phyloP scores from a whole-genome alignment of 2,113 vertebrate species.

The Myrmecobius fasciatus region DNA sequence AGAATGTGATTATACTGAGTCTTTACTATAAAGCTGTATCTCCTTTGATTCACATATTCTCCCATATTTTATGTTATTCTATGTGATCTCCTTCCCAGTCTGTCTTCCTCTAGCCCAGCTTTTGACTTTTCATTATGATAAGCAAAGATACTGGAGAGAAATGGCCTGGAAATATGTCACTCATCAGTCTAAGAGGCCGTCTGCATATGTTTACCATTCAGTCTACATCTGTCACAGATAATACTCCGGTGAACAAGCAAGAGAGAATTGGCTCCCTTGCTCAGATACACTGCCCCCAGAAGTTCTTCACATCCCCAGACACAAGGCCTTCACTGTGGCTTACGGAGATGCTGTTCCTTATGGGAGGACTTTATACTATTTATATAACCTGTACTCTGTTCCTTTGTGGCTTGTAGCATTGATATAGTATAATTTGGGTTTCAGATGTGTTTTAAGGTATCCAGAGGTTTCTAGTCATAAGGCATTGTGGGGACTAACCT shows the following conservation, averaged over 20 bases:
- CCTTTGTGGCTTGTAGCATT: neutral
- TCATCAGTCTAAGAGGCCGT: neutral
- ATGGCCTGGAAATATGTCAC: neutral
- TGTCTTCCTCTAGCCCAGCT: neutral
- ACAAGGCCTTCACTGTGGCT: neutral
- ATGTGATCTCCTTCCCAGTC: neutral
- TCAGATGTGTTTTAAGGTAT: conserved; percentile 2
- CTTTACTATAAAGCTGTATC: neutral
- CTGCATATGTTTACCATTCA: neutral
- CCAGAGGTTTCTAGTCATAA: conserved; percentile 4
- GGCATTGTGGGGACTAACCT: neutral
- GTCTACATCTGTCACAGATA: neutral
- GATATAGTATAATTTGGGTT: neutral
- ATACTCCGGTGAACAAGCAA: conserved; percentile 2
- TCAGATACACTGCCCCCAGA: neutral
- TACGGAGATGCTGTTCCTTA: neutral
- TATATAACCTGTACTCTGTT: neutral
- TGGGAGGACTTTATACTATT: neutral
- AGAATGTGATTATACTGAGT: neutral
- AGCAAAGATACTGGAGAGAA: neutral
- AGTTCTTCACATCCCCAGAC: neutral
- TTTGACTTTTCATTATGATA: neutral
- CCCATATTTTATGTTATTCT: neutral
- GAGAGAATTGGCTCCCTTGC: neutral
- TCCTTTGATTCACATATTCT: neutral